phyloP scores from a whole-genome alignment of 2,888 invertebrate genomes.

The Troglohyphantes excavatus region DNA sequence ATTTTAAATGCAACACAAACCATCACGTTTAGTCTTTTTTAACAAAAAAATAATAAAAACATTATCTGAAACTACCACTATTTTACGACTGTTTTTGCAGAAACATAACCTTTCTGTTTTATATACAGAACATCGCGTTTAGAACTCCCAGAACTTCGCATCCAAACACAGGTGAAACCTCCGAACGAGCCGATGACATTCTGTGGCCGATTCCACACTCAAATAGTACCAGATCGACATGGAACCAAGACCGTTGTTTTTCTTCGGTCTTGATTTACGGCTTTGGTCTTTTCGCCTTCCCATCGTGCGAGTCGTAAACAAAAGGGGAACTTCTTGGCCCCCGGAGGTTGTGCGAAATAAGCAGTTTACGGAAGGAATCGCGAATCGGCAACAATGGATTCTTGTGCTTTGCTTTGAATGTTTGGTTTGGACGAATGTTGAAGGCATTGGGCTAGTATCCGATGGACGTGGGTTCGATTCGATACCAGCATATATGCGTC shows the following conservation, averaged over 20 bases:
- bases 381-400: too few relatives aligned
- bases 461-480: too few relatives aligned
- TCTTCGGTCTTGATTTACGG: background rate
- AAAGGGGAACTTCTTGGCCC: background rate
- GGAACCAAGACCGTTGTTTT: background rate
- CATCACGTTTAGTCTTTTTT: too few relatives aligned
- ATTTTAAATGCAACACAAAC: too few relatives aligned
- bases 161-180: slow-evolving; percentile 9
- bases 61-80: background rate
- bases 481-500: too few relatives aligned
- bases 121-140: background rate
- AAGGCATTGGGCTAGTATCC: too few relatives aligned
- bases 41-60: too few relatives aligned
- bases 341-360: background rate
- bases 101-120: background rate
- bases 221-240: background rate
- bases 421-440: too few relatives aligned
- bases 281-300: background rate
- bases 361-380: too few relatives aligned
- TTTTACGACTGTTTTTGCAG: background rate
- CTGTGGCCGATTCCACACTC: background rate
- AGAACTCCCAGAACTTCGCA: background rate
- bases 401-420: too few relatives aligned
- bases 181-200: background rate
- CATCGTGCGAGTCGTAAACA: background rate